A percentile compares a stretch with the other conserved stretches of the same genome.
Evolutionary conservation across 2,888 invertebrate species (phyloP).

Genomic region (Trilocha varians): DNA sequence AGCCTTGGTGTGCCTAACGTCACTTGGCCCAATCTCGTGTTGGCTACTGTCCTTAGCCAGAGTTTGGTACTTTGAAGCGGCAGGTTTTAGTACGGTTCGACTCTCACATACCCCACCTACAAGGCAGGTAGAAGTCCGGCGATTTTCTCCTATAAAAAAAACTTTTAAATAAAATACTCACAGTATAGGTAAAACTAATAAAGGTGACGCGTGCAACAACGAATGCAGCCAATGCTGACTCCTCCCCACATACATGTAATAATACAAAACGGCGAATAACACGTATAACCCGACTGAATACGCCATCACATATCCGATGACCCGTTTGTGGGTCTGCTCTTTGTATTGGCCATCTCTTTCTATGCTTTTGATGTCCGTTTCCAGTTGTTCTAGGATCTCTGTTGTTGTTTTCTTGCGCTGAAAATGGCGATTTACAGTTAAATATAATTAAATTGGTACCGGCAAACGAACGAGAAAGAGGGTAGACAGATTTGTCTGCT

Average conservation of each 20-base stretch:
- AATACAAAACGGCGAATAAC: conserved; percentile 80
- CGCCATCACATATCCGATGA: conserved; percentile 83
- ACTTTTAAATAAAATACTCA: conserved; percentile 76
- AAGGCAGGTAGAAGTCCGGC: too few relatives aligned
- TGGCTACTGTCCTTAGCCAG: too few relatives aligned
- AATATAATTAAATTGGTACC: too few relatives aligned
- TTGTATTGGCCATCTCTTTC: conserved; percentile 86
- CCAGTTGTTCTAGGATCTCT: conserved; percentile 79
- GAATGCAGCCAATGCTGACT: conserved; percentile 80
- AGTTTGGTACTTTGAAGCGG: too few relatives aligned
- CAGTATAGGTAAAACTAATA: conserved; percentile 87
- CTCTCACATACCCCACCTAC: too few relatives aligned
- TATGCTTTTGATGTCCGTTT: conserved; percentile 84
- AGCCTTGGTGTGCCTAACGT: too few relatives aligned
- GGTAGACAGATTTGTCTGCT: too few relatives aligned
- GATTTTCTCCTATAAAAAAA: too few relatives aligned
- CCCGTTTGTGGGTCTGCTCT: conserved; percentile 84
- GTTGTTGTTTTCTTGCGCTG: conserved; percentile 65
- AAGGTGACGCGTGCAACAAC: conserved; percentile 82
- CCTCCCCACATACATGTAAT: conserved; percentile 87
- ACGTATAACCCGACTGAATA: conserved; percentile 81
- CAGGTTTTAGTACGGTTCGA: too few relatives aligned
- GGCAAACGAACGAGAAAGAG: too few relatives aligned
- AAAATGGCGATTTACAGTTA: conserved; percentile 13
- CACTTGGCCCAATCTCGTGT: too few relatives aligned